Base-by-base conservation (phyloP, 2,888 invertebrate species). In the Loripinus fragilis region DNA sequence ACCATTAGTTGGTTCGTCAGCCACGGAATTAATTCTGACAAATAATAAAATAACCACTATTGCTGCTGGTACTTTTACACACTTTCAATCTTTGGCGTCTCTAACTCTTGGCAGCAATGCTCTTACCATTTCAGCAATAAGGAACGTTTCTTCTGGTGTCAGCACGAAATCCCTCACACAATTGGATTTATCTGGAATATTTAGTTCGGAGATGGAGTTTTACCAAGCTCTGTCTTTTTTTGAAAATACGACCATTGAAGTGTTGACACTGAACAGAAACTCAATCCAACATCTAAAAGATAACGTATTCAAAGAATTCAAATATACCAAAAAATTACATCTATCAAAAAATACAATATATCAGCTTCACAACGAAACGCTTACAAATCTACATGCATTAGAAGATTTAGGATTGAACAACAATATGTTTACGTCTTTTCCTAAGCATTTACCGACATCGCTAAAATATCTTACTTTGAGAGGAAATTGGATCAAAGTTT, bases 401-500 rank as follows among this genome's bases (percentile, higher is more conserved):
- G 75, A 15, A 67, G 67, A 1, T 68, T 90, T n/a, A 81, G 78
- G 64, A 73, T 90, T 25, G 75, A 81, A 17, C 84, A 85, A 45
- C n/a, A 90, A 90, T 68, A 60, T 72, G 33, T 71, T 90, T 0
- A 71, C 69, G 17, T 28, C 38, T n/a, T 82, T 90, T 17, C 89
- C 89, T 1, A 42, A 45, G 45, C 82, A 86, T 74, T 68, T 90
- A 7, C 90, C 90, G 23, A n/a, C 73, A 0, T 71, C 83, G 1
- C 80, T 90, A 0, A 68, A 67, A 0, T 76, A 73, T 33, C 73
- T 90, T 20, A 85, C 87, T 71, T 71, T 90, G 8, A 82, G 86
- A 69, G 68, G 82, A 28, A 89, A 98, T 93, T 95, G 96, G 74
- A 96, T 98, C 71, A 96, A 96, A 90, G 94, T 95, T 75, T 95